A percentile compares a stretch with the other conserved stretches of the same genome.
phyloP scores from a whole-genome alignment of 2,888 invertebrate genomes.

The Limnephilus lunatus region DNA sequence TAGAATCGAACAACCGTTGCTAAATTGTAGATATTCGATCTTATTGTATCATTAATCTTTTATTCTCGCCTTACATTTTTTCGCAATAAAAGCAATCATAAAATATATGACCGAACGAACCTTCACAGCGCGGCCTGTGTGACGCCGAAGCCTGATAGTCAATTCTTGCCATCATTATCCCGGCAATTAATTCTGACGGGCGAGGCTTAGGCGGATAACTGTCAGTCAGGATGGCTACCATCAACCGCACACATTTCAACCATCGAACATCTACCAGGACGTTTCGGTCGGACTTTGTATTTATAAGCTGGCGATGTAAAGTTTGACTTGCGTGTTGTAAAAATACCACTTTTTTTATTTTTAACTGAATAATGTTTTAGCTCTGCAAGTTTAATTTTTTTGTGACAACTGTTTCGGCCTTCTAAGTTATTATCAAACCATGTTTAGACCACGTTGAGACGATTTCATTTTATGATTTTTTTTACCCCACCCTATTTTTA shows the following conservation, averaged over 20 bases:
- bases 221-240: constrained; percentile 50
- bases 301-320: background rate
- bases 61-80: background rate
- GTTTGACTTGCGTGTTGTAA: background rate
- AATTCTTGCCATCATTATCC: constrained; percentile 58
- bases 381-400: too few relatives aligned
- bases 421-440: too few relatives aligned
- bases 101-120: background rate
- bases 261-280: background rate
- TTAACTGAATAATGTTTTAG: too few relatives aligned
- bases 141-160: constrained; percentile 45
- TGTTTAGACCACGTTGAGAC: too few relatives aligned
- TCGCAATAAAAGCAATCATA: background rate
- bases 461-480: too few relatives aligned
- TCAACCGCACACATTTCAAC: constrained; percentile 30
- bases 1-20: background rate
- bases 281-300: background rate
- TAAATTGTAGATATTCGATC: background rate
- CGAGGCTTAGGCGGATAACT: constrained; percentile 48
- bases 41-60: background rate
- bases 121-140: background rate
- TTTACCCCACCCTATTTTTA: too few relatives aligned
- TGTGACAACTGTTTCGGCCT: too few relatives aligned
- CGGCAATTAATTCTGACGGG: constrained; percentile 59
- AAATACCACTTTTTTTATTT: background rate